These are phyloP conservation scores for Scaptomyza graminum DNA, from an alignment of 1,140 invertebrate species.

Conservation along the genomic window DNA sequence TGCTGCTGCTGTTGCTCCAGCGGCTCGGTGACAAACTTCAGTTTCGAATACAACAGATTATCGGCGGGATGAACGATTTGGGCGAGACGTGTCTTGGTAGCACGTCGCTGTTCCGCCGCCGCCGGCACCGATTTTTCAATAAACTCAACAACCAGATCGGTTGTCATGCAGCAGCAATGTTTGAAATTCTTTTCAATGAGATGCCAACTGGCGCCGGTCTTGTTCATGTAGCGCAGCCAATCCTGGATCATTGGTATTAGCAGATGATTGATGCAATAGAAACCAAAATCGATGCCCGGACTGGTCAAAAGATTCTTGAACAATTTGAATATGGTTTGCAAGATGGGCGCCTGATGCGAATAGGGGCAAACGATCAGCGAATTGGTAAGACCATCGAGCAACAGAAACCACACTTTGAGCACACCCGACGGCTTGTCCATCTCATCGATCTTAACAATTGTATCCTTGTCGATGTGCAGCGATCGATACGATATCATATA, in stretches of 20 bases:
- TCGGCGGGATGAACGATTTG: slow-evolving; percentile 78
- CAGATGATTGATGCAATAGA: slow-evolving; percentile 95
- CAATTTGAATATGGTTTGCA: slow-evolving; percentile 94
- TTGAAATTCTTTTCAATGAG: slow-evolving; percentile 94
- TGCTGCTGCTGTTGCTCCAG: slow-evolving; percentile 31
- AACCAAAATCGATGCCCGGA: slow-evolving; percentile 92
- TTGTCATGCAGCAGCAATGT: slow-evolving; percentile 95
- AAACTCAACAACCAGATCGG: slow-evolving; percentile 95
- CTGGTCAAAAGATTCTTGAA: slow-evolving; percentile 90
- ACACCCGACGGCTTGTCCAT: slow-evolving; percentile 93
- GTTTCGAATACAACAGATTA: slow-evolving; percentile 77
- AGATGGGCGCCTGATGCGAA: slow-evolving; percentile 92
- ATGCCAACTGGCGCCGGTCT: slow-evolving; percentile 88
- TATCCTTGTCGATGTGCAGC: slow-evolving; percentile 85
- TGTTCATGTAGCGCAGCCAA: slow-evolving; percentile 92
- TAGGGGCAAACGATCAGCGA: slow-evolving; percentile 92
- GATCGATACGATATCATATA: slow-evolving; percentile 85
- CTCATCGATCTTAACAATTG: slow-evolving; percentile 85
- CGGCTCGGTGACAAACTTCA: slow-evolving; percentile 76
- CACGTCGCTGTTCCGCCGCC: slow-evolving; percentile 66
- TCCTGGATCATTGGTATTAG: slow-evolving; percentile 94
- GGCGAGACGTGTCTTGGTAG: slow-evolving; percentile 73
- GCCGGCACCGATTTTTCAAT: slow-evolving; percentile 82
- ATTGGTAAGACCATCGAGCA: slow-evolving; percentile 94
- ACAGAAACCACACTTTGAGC: slow-evolving; percentile 94